phyloP scores from a whole-genome alignment of 1,140 invertebrate genomes.

The Nebria ingens region DNA sequence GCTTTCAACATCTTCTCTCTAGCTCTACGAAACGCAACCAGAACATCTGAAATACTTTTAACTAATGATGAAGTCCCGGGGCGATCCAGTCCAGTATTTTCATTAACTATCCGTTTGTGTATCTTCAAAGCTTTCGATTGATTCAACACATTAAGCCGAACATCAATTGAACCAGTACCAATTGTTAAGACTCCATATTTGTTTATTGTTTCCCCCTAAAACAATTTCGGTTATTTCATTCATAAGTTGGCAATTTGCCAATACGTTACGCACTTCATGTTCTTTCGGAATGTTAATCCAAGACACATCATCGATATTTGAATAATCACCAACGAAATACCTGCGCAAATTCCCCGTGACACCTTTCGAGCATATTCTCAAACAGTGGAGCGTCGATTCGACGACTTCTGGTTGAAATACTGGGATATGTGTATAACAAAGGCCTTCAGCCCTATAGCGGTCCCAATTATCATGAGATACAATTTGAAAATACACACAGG shows the following conservation, averaged over 20 bases:
- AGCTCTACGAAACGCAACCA: slow-evolving; percentile 18
- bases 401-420: slow-evolving; percentile 25
- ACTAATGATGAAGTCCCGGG: background rate
- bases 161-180: slow-evolving; percentile 16
- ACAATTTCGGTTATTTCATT: background rate
- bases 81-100: no score
- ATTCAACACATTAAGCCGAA: slow-evolving; percentile 15
- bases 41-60: slow-evolving; percentile 18
- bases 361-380: slow-evolving; percentile 28
- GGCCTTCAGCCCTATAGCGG: slow-evolving; percentile 36
- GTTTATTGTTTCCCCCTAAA: slow-evolving; percentile 16
- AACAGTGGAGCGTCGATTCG: slow-evolving; percentile 24
- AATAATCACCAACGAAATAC: slow-evolving; percentile 36
- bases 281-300: background rate
- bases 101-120: no score
- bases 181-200: slow-evolving; percentile 14
- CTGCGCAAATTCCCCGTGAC: slow-evolving; percentile 30
- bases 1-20: slow-evolving; percentile 15
- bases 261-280: slow-evolving; percentile 9
- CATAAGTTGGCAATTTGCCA: no score
- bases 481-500: slow-evolving; percentile 33
- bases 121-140: slow-evolving; percentile 16
- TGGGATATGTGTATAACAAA: slow-evolving; percentile 27
- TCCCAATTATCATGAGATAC: slow-evolving; percentile 36
- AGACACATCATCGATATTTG: slow-evolving; percentile 4